These are phyloP conservation scores for Mythimna lalbum DNA, from an alignment of 2,888 invertebrate species.

Conservation along the genomic window DNA sequence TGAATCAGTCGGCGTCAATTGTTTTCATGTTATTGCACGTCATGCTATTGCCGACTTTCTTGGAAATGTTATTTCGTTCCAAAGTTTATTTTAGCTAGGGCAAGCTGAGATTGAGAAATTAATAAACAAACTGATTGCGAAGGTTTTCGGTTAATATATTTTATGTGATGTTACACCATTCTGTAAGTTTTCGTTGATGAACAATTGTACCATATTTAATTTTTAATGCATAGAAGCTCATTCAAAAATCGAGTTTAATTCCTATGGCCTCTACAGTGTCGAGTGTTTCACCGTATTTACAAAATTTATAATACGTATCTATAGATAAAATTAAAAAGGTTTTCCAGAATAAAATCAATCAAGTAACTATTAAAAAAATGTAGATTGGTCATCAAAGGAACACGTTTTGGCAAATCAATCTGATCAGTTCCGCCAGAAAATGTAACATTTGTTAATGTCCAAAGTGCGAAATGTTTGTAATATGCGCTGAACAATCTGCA, in stretches of 20 bases:
- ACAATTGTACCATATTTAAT: not conserved
- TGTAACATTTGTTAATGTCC: constrained; percentile 36
- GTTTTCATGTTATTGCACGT: constrained; percentile 21
- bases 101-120: constrained; percentile 13
- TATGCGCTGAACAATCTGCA: constrained; percentile 28
- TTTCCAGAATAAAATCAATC: constrained; percentile 1
- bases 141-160: constrained; percentile 1
- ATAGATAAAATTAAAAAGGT: not conserved
- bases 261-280: not conserved
- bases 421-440: constrained; percentile 39
- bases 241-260: not conserved
- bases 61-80: constrained; percentile 10
- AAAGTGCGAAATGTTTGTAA: constrained; percentile 41
- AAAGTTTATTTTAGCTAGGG: constrained; percentile 2
- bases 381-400: constrained; percentile 7
- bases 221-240: not conserved
- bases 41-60: constrained; percentile 27
- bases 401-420: constrained; percentile 47
- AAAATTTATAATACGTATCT: too few species aligned
- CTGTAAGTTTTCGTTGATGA: not conserved
- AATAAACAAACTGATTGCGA: constrained; percentile 7
- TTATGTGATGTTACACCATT: not conserved
- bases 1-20: constrained; percentile 21
- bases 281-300: too few species aligned
- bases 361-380: constrained; percentile 10